These are phyloP conservation scores for Nothoprocta perdicaria DNA, from an alignment of 2,113 vertebrate genomes.

Conservation along the genomic window DNA sequence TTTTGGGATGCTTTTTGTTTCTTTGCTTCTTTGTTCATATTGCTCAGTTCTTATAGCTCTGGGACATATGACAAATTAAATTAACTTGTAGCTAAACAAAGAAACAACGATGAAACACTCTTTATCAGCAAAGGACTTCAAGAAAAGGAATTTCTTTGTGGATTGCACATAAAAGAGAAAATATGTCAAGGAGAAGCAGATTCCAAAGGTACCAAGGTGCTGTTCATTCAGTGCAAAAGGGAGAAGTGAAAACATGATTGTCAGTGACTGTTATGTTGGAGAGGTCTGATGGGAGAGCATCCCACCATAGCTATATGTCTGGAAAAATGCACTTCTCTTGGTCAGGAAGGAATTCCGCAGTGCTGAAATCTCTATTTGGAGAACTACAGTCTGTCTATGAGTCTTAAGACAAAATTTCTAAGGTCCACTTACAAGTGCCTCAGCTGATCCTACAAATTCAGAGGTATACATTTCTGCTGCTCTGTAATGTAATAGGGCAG, in stretches of 20 bases:
- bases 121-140: not conserved
- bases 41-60: not conserved
- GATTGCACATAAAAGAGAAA: not conserved
- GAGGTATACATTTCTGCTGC: not conserved
- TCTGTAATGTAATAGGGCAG: not conserved
- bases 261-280: not conserved
- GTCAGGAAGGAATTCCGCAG: not conserved
- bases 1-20: not conserved
- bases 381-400: not conserved
- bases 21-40: not conserved
- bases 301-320: rapidly evolving
- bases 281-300: not conserved
- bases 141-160: not conserved
- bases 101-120: not conserved
- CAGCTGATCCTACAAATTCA: not conserved
- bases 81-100: not conserved
- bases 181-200: rapidly evolving
- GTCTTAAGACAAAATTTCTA: not conserved
- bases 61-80: not conserved
- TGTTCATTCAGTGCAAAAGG: not conserved
- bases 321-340: not conserved
- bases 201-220: not conserved
- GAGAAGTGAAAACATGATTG: not conserved
- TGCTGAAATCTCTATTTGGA: not conserved
- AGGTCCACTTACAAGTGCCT: not conserved